Base-by-base conservation (phyloP, 2,113 vertebrate genomes). In the Podiceps cristatus region DNA sequence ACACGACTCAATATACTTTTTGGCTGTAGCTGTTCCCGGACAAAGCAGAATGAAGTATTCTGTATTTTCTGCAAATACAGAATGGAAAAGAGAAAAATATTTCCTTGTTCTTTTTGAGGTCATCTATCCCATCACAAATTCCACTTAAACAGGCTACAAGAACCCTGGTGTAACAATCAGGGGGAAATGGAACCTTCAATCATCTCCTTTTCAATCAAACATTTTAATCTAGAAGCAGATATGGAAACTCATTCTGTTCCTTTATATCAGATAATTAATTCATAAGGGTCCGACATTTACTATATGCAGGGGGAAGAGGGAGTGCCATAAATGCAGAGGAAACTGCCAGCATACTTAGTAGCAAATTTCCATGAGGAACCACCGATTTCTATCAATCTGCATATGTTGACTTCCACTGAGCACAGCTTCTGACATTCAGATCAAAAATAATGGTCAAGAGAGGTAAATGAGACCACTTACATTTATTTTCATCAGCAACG, bases 201-300 rank as follows among this genome's bases (percentile, higher is more conserved):
- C 81, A 97, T 93, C 49, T 92, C 76, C 35, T 86, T 95, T 97
- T 93, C 91, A 97, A 95, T 97, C 92, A 97, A 94, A 60, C 10
- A 67, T 94, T 96, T 96, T 92, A 86, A 93, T 95, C 92, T 89
- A 93, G 69, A 94, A 95, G 79, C 62, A 94, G 86, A 73, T 62
- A 56, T 9, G 37, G 88, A 94, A 96, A 88, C 40, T 63, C 45
- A 73, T 90, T 94, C 74, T 88, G 55, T 40, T 88, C 40, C 78
- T 93, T 53, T 60, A 47, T 86, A 87, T 93, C 53, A 88, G 56
- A 88, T 95, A 93, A 96, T 84, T 96, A 94, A 91, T 87, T 86
- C 86, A 59, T 56, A 84, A 93, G 60, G n/a, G 23, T 71, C 42
- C 37, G 83, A 71, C 35, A 74, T 72, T 49, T 90, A 74, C 66